phyloP scores from a whole-genome alignment of 2,113 vertebrate species.

The Rhynchopsitta pachyrhyncha region DNA sequence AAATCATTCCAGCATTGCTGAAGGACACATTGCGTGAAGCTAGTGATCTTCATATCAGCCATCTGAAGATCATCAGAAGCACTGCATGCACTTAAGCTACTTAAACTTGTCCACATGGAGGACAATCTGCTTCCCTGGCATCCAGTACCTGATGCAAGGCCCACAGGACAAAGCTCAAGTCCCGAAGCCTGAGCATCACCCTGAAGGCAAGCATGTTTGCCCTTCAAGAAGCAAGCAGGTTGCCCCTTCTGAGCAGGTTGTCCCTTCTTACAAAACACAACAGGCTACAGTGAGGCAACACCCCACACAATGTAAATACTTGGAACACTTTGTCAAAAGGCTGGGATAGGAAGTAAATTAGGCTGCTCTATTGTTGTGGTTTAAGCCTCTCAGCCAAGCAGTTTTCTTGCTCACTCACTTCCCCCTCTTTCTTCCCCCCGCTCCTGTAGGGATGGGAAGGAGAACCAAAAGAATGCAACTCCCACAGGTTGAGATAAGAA shows the following conservation, averaged over 20 bases:
- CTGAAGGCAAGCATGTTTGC: neutral
- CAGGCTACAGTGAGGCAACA: neutral
- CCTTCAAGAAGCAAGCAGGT: neutral
- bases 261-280: neutral
- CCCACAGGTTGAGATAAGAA: no score
- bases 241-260: neutral
- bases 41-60: neutral
- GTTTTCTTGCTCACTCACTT: no score
- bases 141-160: neutral
- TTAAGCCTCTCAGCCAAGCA: no score
- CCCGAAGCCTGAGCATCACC: neutral
- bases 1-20: neutral
- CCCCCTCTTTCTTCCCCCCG: no score
- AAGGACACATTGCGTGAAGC: neutral
- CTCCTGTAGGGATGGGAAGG: no score
- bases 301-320: neutral
- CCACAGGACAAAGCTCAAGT: neutral
- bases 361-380: neutral
- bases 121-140: neutral
- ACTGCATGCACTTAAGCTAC: neutral
- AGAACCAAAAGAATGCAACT: no score
- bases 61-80: neutral
- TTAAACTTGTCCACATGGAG: neutral
- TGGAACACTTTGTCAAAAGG: neutral
- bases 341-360: neutral